Base-by-base conservation (phyloP, 1,140 invertebrate genomes). In the Caerostris extrusa region DNA sequence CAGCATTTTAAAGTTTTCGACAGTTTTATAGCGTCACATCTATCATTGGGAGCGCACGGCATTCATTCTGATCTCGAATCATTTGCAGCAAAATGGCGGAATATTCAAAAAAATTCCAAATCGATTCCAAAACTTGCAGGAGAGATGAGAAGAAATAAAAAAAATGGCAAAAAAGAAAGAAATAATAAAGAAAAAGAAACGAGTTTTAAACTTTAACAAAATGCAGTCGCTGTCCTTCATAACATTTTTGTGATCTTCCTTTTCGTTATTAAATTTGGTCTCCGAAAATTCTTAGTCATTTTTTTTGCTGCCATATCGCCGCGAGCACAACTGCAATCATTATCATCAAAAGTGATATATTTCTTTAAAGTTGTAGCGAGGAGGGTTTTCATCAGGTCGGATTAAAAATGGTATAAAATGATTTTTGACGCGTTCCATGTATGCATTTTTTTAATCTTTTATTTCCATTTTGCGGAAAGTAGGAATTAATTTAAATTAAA, bases 151-250 rank as follows among this genome's bases (percentile, higher is more conserved):
- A 77, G 3, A 12, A 71, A 19, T 34, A 5, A 19, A 77, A 17
- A 77, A 77, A 34, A 8, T 17, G 0, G n/a, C n/a, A 5, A 50
- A 77, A n/a, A 50, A 34, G 34, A 34, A 34, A 34, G 34, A 34
- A 34, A 34, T 34, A 34, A 61, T 77, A 19, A 2, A n/a, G 19
- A 77, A 19, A 77, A 3, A 5, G 34, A 77, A 34, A 77, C n/a
- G 69, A 34, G 69, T 34, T 77, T 77, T 77, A 77, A 77, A 77
- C 1, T 77, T 77, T 50, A 77, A 77, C 19, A 77, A 77, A 77
- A 77, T 77, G 69, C 69, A 77, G n/a, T 77, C n/a, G 69, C 3
- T 77, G 0, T n/a, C 69, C 69, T 77, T 61, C 60, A 61, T 50
- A 77, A 77, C 69, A 77, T 77, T 77, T 77, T 77, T 77, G 17